Conservation (phyloP, 2,113 vertebrate species). For the Galeopterus variegatus region DNA sequence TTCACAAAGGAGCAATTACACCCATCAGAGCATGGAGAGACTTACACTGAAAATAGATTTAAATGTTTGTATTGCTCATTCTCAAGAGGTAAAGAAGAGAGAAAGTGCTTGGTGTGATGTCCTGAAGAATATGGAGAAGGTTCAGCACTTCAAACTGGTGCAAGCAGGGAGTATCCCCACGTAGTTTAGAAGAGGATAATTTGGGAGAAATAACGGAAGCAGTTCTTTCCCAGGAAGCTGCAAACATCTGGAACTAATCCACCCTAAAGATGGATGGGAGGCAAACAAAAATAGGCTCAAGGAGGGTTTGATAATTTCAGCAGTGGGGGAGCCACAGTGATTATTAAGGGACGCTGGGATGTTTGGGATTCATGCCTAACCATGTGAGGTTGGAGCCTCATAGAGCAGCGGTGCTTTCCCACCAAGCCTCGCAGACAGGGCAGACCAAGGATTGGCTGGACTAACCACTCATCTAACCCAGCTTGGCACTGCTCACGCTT, state of each 20-base stretch:
- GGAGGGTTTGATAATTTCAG: constrained; percentile 53
- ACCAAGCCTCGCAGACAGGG: constrained; percentile 7
- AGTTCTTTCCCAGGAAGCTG: constrained; percentile 13
- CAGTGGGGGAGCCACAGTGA: neutral
- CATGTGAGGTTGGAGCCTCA: constrained; percentile 43
- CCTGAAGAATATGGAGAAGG: neutral
- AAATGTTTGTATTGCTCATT: neutral
- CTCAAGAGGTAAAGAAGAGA: neutral
- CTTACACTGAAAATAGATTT: neutral
- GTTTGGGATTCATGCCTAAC: constrained; percentile 27
- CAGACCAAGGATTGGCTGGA: neutral
- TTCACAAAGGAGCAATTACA: neutral
- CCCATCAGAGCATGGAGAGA: neutral
- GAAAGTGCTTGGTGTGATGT: neutral
- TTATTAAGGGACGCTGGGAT: constrained; percentile 53
- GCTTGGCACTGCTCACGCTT: neutral
- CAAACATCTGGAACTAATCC: constrained; percentile 68
- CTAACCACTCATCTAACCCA: constrained; percentile 2
- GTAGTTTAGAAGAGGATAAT: neutral
- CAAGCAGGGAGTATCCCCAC: neutral
- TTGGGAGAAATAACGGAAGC: neutral
- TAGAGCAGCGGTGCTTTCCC: neutral
- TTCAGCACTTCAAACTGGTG: neutral
- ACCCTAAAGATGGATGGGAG: constrained; percentile 11
- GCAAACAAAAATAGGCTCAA: constrained; percentile 34